phyloP scores from a whole-genome alignment of 2,113 vertebrate species.

The Narcine bancroftii region DNA sequence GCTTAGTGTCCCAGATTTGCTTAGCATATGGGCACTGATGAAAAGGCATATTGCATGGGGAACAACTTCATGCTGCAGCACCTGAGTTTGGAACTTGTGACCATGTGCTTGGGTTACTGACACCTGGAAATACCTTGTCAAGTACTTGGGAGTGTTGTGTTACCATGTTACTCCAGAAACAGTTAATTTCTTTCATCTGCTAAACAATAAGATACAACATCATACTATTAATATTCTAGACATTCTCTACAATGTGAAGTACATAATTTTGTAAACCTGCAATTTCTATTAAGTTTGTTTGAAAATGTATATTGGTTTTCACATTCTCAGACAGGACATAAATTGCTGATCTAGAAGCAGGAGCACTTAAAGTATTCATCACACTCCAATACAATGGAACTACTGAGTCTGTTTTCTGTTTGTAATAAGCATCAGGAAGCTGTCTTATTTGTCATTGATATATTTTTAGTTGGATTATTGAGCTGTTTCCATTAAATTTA shows the following conservation, averaged over 20 bases:
- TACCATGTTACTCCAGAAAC: too few relatives aligned
- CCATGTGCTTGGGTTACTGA: too few relatives aligned
- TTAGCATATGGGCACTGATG: too few relatives aligned
- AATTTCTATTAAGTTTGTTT: neutral
- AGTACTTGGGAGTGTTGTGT: too few relatives aligned
- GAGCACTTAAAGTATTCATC: neutral
- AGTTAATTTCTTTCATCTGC: too few relatives aligned
- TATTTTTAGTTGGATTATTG: neutral
- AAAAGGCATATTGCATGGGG: too few relatives aligned
- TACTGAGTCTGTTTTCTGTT: constrained; percentile 21
- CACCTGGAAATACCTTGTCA: too few relatives aligned
- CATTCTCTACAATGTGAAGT: neutral
- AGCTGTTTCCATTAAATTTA: neutral
- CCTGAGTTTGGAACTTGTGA: too few relatives aligned
- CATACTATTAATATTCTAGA: too few relatives aligned
- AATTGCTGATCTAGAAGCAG: neutral
- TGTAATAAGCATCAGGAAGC: constrained; percentile 4
- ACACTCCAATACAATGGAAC: neutral
- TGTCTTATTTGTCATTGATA: neutral
- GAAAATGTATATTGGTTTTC: neutral
- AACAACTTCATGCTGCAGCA: too few relatives aligned
- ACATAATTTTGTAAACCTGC: neutral
- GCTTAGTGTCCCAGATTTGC: too few relatives aligned
- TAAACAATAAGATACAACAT: too few relatives aligned
- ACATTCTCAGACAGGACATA: neutral